Percentiles rank a stretch among this genome's conserved stretches.
Evolutionary conservation across 2,888 invertebrate species (phyloP).

Genomic region (Dione juno): DNA sequence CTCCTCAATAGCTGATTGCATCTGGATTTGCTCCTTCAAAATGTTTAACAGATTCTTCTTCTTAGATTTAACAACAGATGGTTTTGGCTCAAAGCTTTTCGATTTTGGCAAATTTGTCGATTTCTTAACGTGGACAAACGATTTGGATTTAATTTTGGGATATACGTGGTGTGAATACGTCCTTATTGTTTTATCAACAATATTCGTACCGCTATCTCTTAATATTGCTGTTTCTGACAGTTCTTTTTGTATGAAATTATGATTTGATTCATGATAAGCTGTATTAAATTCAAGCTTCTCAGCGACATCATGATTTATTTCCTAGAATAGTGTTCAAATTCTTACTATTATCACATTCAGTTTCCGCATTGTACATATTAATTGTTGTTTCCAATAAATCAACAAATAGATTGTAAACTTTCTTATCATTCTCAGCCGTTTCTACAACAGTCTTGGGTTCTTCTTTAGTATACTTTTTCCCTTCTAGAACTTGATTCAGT

Average conservation of each 20-base stretch:
- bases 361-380: conserved; percentile 56
- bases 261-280: conserved; percentile 4
- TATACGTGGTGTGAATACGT: conserved; percentile 25
- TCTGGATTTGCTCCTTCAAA: conserved; percentile 59
- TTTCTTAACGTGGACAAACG: conserved; percentile 45
- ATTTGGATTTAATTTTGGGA: conserved; percentile 42
- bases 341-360: conserved; percentile 6
- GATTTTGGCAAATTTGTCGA: conserved; percentile 38
- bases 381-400: conserved; percentile 65
- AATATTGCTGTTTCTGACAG: background rate
- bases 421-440: conserved; percentile 49
- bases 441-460: conserved; percentile 52
- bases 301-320: conserved; percentile 58
- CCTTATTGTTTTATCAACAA: conserved; percentile 24
- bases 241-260: background rate
- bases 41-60: conserved; percentile 57
- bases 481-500: conserved; percentile 42
- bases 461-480: conserved; percentile 46
- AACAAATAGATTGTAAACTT: conserved; percentile 66
- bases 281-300: conserved; percentile 50
- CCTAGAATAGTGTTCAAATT: conserved; percentile 52
- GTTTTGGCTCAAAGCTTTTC: conserved; percentile 39
- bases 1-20: conserved; percentile 53
- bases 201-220: background rate
- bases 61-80: conserved; percentile 46